Evolutionary conservation across 2,888 invertebrate genomes (phyloP), one percentile per base, ranked within the genome.

Genomic region (Hypolimnas misippus): DNA sequence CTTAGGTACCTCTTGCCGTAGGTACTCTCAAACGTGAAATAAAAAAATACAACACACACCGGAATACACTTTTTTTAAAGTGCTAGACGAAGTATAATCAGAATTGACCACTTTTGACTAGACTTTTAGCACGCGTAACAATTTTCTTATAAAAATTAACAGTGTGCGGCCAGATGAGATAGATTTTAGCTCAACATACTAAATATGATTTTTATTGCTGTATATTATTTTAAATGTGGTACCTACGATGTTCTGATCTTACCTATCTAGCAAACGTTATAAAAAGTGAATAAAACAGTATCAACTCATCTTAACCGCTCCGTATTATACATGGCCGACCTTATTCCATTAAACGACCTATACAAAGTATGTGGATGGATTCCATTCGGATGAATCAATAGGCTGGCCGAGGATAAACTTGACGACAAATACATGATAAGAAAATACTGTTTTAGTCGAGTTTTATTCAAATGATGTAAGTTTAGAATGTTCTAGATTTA

Each of bases 321-420:
- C 14, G 40, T 38, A 38, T 42, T 51, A 52, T n/a, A 60, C 54
- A 60, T 29, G 60, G 46, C 53, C 29, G 54, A 29, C 53, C 52
- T 53, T 60, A 60, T 60, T 60, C 40, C 46, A 63, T 57, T 60
- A 57, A 52, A 57, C 55, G 56, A 57, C 56, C 38, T 54, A 35
- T 56, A 66, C 42, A 44, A 49, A 16, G 38, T 54, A 53, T 33
- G 56, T 66, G 66, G 57, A 61, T 29, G 63, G 57, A 66, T 66
- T 66, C 66, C 60, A 61, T 61, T 60, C 66, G 57, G 63, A 63
- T 63, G 60, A 61, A 66, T 63, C 63, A 60, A 66, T 63, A 66
- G 53, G 52, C 25, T 31, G 50, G 16, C 63, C 65, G 52, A 35
- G 42, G 46, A 44, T 55, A 46, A 49, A 49, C 49, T 49, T 49